A percentile compares a stretch with the other conserved stretches of the same genome.
These are phyloP conservation scores for Aythya baeri DNA, from an alignment of 2,113 vertebrate species.

Conservation along the genomic window DNA sequence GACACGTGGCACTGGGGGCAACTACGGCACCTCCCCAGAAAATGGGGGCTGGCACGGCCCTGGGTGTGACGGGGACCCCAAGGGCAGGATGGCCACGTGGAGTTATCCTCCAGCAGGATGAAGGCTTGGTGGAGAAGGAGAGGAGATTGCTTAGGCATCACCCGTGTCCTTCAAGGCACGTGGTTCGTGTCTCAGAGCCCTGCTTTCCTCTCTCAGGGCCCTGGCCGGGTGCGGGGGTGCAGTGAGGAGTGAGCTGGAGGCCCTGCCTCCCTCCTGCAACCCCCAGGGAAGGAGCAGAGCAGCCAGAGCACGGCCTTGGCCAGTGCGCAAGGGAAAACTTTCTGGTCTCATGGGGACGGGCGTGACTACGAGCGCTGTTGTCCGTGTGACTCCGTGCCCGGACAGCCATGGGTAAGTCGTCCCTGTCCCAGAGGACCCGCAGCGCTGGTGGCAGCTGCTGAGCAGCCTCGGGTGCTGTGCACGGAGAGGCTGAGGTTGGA, in stretches of 20 bases:
- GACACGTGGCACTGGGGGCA: neutral
- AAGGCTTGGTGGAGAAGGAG: neutral
- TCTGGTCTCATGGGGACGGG: slow-evolving; percentile 48
- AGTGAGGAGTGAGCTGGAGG: slow-evolving; percentile 59
- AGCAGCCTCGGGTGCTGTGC: neutral
- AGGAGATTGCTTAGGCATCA: neutral
- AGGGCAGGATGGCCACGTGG: neutral
- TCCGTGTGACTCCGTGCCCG: neutral
- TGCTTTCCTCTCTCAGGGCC: slow-evolving; percentile 69
- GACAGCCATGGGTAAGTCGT: slow-evolving; percentile 43
- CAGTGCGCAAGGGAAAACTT: slow-evolving; percentile 9
- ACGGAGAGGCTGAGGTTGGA: neutral
- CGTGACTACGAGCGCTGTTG: slow-evolving; percentile 46
- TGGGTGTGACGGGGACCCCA: neutral
- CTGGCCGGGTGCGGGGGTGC: slow-evolving; percentile 49
- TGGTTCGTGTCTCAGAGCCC: slow-evolving; percentile 11
- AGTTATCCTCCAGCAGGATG: neutral
- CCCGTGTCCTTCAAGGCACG: neutral
- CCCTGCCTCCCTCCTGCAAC: slow-evolving; percentile 42
- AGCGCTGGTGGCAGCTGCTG: neutral
- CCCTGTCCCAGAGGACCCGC: neutral
- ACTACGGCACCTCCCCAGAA: neutral
- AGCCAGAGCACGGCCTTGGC: slow-evolving; percentile 25
- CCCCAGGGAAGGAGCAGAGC: slow-evolving; percentile 58
- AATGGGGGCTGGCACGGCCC: neutral